Base-by-base conservation (phyloP, 2,888 invertebrate species). In the Ptycholaimellus sp. region DNA sequence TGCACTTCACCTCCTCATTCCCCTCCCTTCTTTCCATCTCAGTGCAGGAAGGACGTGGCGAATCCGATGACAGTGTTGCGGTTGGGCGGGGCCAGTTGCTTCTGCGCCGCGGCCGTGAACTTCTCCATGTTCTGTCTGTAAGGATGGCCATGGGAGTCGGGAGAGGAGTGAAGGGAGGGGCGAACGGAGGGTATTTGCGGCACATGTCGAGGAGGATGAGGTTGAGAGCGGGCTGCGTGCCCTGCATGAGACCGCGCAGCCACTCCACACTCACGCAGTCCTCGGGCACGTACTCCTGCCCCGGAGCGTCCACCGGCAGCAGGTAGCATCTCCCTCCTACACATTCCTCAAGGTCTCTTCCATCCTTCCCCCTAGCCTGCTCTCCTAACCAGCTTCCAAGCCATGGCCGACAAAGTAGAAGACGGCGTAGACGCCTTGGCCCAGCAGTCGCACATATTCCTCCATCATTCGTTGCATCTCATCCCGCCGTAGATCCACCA, bases 331-430 rank as follows among this genome's bases (percentile, higher is more conserved):
- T 45, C 14, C 51, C 52, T 17, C 47, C 40, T n/a, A n/a, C n/a
- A n/a, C n/a, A n/a, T n/a, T n/a, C n/a, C n/a, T n/a, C n/a, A n/a
- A n/a, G n/a, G n/a, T n/a, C n/a, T n/a, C n/a, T n/a, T n/a, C n/a
- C n/a, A n/a, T n/a, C n/a, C n/a, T n/a, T n/a, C n/a, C n/a, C n/a
- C n/a, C n/a, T n/a, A n/a, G n/a, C n/a, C n/a, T n/a, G n/a, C n/a
- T n/a, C n/a, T n/a, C n/a, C n/a, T n/a, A n/a, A n/a, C n/a, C n/a
- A 30, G 49, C 49, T 34, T 58, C 55, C 41, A 57, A 55, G 2
- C 58, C 58, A 40, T 58, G 58, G 2, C 58, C 58, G 38, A 53
- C 55, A 40, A 56, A 57, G 41, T 57, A 58, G 37, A 43, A 43
- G 14, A 43, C 28, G 20, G 42, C 42, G 30, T 46, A 46, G 3